Evolutionary conservation across 1,140 invertebrate species (phyloP), one percentile per base, ranked within the genome.

Genomic region (Drosophila insularis): DNA sequence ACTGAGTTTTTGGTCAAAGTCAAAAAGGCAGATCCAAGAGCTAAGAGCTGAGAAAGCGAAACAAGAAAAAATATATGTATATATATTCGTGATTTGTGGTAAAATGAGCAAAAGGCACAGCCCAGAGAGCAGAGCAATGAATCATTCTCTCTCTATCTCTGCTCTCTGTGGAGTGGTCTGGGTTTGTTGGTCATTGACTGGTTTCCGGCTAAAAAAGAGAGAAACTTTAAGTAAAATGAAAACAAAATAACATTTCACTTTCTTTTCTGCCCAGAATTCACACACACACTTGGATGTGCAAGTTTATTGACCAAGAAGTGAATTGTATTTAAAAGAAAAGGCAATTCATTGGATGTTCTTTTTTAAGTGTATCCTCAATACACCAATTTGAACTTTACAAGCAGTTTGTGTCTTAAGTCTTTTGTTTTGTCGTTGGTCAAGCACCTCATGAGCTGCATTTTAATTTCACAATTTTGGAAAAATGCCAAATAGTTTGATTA

Each of bases 241-340:
- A 59, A 63, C 69, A 55, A 59, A 46, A 35, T 11, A 37, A 37
- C 68, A 67, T 86, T 86, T 86, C 82, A 86, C 82, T 86, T 86
- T 86, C 82, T 86, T 82, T 86, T 86, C 43, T 75, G 76, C 56
- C 79, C 71, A 86, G 82, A 86, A 86, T 89, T 70, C 65, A 32
- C 0, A 11, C 3, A 37, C 3, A 13, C 11, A 37, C 3, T 4
- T 37, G 35, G 10, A 50, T 50, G 8, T 21, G 17, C 43, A 50
- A 21, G 43, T 50, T 50, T 50, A 50, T 50, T 35, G 31, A 73
- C 53, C 21, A 61, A 55, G 61, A 43, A 19, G 53, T 43, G 53
- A 68, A 78, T 61, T 61, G 66, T 79, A 73, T 68, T 63, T 55
- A 68, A 27, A 27, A 70, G 64, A 43, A 43, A 54, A 27, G 39